Evolutionary conservation across 2,797 vertebrate species (phyloP), one percentile per base, ranked within the genome.

Genomic region (Moxostoma hubbsi): DNA sequence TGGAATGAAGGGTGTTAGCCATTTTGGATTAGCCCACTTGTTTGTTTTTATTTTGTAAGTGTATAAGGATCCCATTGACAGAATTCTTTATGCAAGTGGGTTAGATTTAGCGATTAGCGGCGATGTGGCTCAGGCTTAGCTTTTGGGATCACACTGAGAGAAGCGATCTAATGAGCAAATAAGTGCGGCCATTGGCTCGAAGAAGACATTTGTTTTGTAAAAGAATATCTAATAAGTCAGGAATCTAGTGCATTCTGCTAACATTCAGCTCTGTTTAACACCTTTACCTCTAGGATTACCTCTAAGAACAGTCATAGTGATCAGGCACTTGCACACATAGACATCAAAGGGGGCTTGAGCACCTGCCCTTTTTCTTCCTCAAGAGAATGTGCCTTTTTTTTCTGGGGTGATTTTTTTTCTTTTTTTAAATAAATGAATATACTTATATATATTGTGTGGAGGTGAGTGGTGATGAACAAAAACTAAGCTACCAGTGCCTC

Each of bases 11-110:
- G 49, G 72, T 73, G 62, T 81, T 81, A 73, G 57, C 54, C 73
- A 50, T 18, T 50, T 64, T 54, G 69, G 81, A 85, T 85, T 82
- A 86, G n/a, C 15, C 55, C 18, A 46, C 63, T 58, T 81, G 73
- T 84, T 84, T 81, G 79, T 74, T 81, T 84, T 73, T 81, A 69
- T 72, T 81, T 81, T 81, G 75, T 67, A 82, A 79, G 67, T 15
- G 69, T 76, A 54, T 73, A 75, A 66, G 70, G 75, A 78, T 82
- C 18, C 58, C 64, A 53, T 85, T 82, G 65, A 59, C 62, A 36
- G 75, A 66, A 73, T 75, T 69, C 63, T 72, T 79, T 63, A 59
- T 82, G 59, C 73, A 81, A 75, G 55, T 58, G 51, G 80, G 68
- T 81, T 80, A 77, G 77, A 70, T 77, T 73, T 73, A 66, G 76